Percentiles rank a stretch among this genome's conserved stretches.
These are phyloP conservation scores for Ceyx erithaca DNA, from an alignment of 2,797 vertebrate genomes.

Conservation along the genomic window DNA sequence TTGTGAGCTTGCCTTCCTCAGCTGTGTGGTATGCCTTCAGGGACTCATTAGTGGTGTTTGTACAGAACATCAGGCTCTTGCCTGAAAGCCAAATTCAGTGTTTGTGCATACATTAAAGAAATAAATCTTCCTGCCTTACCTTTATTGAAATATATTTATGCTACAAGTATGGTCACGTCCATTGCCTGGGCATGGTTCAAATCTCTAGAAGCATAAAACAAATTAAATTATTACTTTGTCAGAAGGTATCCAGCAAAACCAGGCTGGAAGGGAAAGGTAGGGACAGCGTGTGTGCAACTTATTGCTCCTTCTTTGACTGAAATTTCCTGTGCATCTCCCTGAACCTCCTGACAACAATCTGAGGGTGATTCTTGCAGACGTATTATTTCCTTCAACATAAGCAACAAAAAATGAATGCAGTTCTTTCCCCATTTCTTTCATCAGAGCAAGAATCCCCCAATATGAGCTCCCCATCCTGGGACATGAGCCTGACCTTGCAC, in stretches of 20 bases:
- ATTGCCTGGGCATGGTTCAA: not conserved
- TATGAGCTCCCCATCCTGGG: fast-evolving
- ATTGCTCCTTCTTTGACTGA: not conserved
- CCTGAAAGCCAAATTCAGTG: not conserved
- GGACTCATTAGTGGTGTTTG: not conserved
- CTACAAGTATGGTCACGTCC: not conserved
- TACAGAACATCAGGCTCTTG: not conserved
- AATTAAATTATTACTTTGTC: not conserved
- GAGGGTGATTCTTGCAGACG: not conserved
- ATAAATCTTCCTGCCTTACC: not conserved
- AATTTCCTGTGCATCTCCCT: not conserved
- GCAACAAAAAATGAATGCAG: not conserved
- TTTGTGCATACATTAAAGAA: not conserved
- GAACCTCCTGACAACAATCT: not conserved
- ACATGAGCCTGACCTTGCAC: not conserved
- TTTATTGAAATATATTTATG: not conserved
- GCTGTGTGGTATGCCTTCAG: not conserved
- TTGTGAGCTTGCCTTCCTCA: not conserved
- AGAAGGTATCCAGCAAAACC: not conserved
- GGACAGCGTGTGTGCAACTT: not conserved
- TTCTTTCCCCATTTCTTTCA: not conserved
- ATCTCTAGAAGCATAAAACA: not conserved
- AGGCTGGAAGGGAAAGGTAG: not conserved
- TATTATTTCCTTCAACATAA: not conserved
- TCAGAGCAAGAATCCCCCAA: not conserved